Conservation (phyloP, 2,888 invertebrate species). For the Galerucella nymphaeae region DNA sequence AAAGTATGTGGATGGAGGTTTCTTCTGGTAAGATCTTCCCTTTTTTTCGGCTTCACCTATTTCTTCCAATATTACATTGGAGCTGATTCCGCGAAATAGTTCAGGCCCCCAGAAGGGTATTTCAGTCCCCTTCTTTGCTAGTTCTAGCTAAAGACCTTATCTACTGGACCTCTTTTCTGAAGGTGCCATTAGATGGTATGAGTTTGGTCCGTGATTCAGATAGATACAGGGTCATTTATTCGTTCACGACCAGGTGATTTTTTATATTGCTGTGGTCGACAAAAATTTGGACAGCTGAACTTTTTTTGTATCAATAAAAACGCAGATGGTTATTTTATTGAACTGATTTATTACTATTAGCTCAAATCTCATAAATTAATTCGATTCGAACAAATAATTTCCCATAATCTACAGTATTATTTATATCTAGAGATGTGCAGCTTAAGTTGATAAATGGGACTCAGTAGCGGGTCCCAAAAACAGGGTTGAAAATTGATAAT, state of each 20-base stretch:
- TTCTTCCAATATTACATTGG: no score
- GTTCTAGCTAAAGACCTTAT: no score
- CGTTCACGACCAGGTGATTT: background rate
- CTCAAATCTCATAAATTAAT: background rate
- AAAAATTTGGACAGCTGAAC: background rate
- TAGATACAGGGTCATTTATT: background rate
- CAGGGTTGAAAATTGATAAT: background rate
- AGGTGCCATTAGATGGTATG: no score
- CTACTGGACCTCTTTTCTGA: no score
- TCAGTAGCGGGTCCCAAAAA: background rate
- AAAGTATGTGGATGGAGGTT: no score
- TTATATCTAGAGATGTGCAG: constrained; percentile 6
- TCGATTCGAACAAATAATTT: constrained; percentile 1
- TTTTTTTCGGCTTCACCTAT: no score
- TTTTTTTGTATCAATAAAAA: background rate
- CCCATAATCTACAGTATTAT: constrained; percentile 14
- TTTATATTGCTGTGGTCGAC: background rate
- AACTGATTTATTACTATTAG: background rate
- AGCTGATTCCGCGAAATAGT: no score
- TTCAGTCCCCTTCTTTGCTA: no score
- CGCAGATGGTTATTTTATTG: background rate
- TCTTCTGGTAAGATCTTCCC: no score
- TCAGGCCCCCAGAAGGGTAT: no score
- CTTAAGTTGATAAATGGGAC: constrained; percentile 16
- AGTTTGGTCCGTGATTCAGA: no score